Evolutionary conservation across 2,888 invertebrate species (phyloP).

Genomic region (Plebejus melissa): DNA sequence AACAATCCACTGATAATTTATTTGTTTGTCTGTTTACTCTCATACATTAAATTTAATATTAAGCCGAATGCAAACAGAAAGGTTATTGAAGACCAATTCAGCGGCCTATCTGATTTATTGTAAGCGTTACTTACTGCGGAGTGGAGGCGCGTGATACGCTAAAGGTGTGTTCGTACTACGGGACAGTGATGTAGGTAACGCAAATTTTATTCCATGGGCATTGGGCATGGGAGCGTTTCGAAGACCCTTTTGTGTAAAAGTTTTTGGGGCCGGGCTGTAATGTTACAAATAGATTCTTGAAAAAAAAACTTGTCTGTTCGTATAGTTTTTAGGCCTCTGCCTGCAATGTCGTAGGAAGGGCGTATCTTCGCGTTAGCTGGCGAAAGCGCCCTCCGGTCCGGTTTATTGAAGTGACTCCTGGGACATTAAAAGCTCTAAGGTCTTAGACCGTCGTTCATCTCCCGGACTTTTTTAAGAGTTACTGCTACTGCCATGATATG

Average conservation of each 20-base stretch:
- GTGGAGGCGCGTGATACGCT: conserved; percentile 39
- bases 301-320: neutral
- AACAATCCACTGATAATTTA: neutral
- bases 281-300: neutral
- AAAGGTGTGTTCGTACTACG: conserved; percentile 1
- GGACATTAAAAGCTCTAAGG: neutral
- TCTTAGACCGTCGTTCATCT: neutral
- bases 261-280: neutral
- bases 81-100: conserved; percentile 51
- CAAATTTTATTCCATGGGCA: neutral
- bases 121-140: conserved; percentile 42
- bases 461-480: too few relatives aligned
- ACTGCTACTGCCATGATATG: neutral
- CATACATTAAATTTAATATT: conserved; percentile 31
- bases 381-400: neutral
- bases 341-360: neutral
- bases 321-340: neutral
- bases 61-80: conserved; percentile 44
- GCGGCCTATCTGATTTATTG: conserved; percentile 57
- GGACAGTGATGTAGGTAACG: neutral
- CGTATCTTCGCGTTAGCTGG: neutral
- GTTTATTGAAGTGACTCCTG: neutral
- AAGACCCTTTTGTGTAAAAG: neutral
- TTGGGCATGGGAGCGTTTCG: neutral
- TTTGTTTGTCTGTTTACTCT: conserved; percentile 19